Conservation (phyloP, 2,113 vertebrate species). For the Pardalotus punctatus region DNA sequence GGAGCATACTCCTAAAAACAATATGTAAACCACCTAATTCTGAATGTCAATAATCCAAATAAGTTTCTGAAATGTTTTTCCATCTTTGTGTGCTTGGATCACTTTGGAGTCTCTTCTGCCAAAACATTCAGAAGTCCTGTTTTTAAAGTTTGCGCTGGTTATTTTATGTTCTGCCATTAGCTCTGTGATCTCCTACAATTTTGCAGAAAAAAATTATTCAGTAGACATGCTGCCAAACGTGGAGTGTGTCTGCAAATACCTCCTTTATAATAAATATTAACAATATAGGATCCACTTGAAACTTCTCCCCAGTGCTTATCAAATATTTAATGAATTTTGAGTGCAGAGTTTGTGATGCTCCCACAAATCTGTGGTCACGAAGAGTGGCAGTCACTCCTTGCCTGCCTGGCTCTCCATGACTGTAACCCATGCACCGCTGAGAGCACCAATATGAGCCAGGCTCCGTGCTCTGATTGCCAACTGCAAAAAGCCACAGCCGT, state of each 20-base stretch:
- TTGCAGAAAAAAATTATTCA: neutral
- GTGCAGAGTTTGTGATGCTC: neutral
- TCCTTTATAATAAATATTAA: neutral
- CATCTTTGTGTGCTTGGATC: neutral
- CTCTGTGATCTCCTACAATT: neutral
- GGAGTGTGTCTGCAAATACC: neutral
- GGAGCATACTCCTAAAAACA: neutral
- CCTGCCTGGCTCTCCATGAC: neutral
- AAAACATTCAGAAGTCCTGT: neutral
- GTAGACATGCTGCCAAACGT: neutral
- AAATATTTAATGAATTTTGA: neutral
- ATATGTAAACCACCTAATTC: neutral
- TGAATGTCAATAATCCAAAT: neutral
- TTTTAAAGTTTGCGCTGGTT: neutral
- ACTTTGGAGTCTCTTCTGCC: neutral
- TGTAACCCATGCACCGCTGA: neutral
- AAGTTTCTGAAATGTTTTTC: neutral
- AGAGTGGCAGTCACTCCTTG: neutral
- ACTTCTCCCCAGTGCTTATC: neutral
- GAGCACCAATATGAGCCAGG: accelerated
- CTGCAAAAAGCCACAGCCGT: accelerated
- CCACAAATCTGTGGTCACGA: neutral
- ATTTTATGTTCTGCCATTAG: neutral
- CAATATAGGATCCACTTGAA: accelerated
- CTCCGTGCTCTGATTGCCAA: accelerated